Evolutionary conservation across 2,888 invertebrate species (phyloP).

Genomic region (Brenthis daphne): DNA sequence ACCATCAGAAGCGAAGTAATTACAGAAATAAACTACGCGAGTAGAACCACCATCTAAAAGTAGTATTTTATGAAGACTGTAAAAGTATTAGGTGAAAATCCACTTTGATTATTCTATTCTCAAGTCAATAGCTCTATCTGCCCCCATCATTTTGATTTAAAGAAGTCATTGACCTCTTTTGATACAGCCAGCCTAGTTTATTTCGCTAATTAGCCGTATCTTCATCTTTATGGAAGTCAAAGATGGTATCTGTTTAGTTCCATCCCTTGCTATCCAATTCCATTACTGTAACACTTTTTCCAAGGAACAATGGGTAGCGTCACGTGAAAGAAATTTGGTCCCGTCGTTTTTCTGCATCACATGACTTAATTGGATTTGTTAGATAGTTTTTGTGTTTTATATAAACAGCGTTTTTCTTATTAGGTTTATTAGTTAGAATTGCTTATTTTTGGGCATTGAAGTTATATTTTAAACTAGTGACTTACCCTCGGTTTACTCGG

Average conservation of each 20-base stretch:
- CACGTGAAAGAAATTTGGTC: slow-evolving; percentile 28
- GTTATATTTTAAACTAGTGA: background rate
- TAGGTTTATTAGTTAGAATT: background rate
- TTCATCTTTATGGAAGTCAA: slow-evolving; percentile 45
- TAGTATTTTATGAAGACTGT: too few species aligned
- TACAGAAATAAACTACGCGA: too few species aligned
- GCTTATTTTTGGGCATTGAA: background rate
- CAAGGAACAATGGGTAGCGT: slow-evolving; percentile 46
- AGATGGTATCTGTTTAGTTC: slow-evolving; percentile 58
- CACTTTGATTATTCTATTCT: too few species aligned
- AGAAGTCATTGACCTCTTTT: background rate
- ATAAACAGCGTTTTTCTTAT: slow-evolving; percentile 2
- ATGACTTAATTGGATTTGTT: slow-evolving; percentile 41
- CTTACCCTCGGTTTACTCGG: too few species aligned
- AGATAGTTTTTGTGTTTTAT: slow-evolving; percentile 29
- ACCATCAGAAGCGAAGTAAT: too few species aligned
- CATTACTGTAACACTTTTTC: slow-evolving; percentile 61
- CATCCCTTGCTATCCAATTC: slow-evolving; percentile 61
- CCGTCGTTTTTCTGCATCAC: slow-evolving; percentile 31
- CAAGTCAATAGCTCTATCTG: background rate
- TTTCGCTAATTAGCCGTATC: slow-evolving; percentile 66
- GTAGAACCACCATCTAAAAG: too few species aligned
- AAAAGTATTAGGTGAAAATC: too few species aligned
- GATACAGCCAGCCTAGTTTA: slow-evolving; percentile 46
- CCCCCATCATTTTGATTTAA: too few species aligned